Base-by-base conservation (phyloP, 1,140 invertebrate species). In the Eubasilissa regina region DNA sequence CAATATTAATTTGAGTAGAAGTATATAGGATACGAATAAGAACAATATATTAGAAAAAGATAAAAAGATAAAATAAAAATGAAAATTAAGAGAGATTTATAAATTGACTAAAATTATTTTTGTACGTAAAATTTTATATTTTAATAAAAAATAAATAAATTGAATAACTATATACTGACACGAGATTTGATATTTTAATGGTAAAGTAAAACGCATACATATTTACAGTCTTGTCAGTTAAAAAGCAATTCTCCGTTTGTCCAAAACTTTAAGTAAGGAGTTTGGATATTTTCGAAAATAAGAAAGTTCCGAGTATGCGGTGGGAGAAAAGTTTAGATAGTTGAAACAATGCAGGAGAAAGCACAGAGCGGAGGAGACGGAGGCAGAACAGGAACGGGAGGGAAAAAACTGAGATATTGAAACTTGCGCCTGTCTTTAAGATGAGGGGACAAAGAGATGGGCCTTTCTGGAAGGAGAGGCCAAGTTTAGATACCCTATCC, bases 321-420 rank as follows among this genome's bases (percentile, higher is more conserved):
- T 45, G 25, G 75, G 77, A 80, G 77, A 80, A 80, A 80, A 80
- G 79, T 80, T 80, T 80, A 72, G 74, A 80, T 80, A 75, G 78
- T 48, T 58, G 73, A 80, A 80, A 80, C 78, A 80, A 80, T 80
- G 78, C 78, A 74, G 56, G 73, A 48, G 79, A 77, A 64, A 64
- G 35, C 19, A 64, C 35, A 64, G 19, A 35, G 60, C n/a, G 35
- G n/a, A 11, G 35, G 60, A 43, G 35, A 35, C 13, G 19, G 19
- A n/a, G 13, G 60, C n/a, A 64, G 21, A 15, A 25, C 19, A 25
- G 35, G 35, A 21, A 64, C 19, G 35, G n/a, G 48, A 51, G n/a
- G 12, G 60, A 68, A 76, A 62, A 80, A 80, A 80, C 79, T 73
- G 76, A 72, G 79, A 80, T 75, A 76, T 80, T 73, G 74, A 58